Evolutionary conservation across 2,888 invertebrate genomes (phyloP).

Genomic region (Eulithis prunata): DNA sequence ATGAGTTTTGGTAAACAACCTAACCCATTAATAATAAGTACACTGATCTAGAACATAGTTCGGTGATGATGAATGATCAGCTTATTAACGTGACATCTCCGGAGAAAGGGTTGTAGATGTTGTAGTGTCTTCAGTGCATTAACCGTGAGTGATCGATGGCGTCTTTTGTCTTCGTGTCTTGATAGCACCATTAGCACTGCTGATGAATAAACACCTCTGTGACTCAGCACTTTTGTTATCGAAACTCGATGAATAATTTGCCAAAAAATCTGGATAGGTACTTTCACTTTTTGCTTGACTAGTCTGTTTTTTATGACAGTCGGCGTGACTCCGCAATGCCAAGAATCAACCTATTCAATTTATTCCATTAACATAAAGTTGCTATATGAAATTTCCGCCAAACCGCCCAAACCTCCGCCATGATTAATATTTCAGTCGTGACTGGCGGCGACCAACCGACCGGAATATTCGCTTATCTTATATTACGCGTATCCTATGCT

Average conservation of each 20-base stretch:
- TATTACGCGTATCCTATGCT: slow-evolving; percentile 20
- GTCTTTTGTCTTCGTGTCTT: slow-evolving; percentile 55
- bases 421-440: slow-evolving; percentile 76
- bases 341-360: slow-evolving; percentile 67
- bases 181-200: slow-evolving; percentile 61
- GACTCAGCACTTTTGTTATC: slow-evolving; percentile 15
- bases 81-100: slow-evolving; percentile 51
- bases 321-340: slow-evolving; percentile 53
- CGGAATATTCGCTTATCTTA: slow-evolving; percentile 58
- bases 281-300: neutral
- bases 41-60: slow-evolving; percentile 36
- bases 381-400: slow-evolving; percentile 64
- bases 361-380: slow-evolving; percentile 72
- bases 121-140: slow-evolving; percentile 66
- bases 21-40: slow-evolving; percentile 26
- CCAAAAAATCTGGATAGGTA: slow-evolving; percentile 11
- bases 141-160: slow-evolving; percentile 76
- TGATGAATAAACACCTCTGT: slow-evolving; percentile 30
- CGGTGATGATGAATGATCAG: slow-evolving; percentile 55
- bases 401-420: slow-evolving; percentile 55
- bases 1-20: slow-evolving; percentile 4
- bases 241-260: slow-evolving; percentile 11
- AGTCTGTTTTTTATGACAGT: slow-evolving; percentile 34
- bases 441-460: slow-evolving; percentile 62
- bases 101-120: slow-evolving; percentile 76